Evolutionary conservation across 2,888 invertebrate genomes (phyloP).

Genomic region (Acanthosepion esculentum): DNA sequence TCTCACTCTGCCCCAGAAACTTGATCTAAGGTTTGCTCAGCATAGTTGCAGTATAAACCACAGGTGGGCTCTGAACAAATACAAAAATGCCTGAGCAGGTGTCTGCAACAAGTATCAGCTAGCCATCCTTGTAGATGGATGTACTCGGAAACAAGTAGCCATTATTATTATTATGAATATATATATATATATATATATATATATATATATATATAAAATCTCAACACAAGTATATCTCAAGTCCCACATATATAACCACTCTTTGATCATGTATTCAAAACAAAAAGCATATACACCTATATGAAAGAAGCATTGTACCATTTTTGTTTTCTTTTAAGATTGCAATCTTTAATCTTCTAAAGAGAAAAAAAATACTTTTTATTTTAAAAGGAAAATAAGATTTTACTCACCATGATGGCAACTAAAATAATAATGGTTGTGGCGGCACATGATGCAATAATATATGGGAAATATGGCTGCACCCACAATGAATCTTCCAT

Average conservation of each 20-base stretch:
- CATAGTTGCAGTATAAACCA: too few species aligned
- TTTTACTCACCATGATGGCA: constrained; percentile 58
- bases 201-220: too few species aligned
- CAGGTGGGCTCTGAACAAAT: too few species aligned
- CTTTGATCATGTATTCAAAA: too few species aligned
- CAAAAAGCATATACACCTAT: background rate
- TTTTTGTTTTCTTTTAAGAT: background rate
- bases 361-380: background rate
- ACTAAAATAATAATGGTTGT: constrained; percentile 55
- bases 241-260: background rate
- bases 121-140: too few species aligned
- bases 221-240: background rate
- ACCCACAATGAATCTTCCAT: constrained; percentile 59
- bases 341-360: background rate
- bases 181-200: too few species aligned
- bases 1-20: too few species aligned
- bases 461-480: constrained; percentile 63
- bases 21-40: too few species aligned
- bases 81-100: too few species aligned
- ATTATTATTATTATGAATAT: too few species aligned
- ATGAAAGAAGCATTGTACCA: background rate
- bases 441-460: constrained; percentile 59
- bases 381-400: background rate
- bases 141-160: too few species aligned
- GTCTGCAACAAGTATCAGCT: too few species aligned